Evolutionary conservation across 1,140 invertebrate genomes (phyloP), one percentile per base, ranked within the genome.

Genomic region (Amyelois transitella): DNA sequence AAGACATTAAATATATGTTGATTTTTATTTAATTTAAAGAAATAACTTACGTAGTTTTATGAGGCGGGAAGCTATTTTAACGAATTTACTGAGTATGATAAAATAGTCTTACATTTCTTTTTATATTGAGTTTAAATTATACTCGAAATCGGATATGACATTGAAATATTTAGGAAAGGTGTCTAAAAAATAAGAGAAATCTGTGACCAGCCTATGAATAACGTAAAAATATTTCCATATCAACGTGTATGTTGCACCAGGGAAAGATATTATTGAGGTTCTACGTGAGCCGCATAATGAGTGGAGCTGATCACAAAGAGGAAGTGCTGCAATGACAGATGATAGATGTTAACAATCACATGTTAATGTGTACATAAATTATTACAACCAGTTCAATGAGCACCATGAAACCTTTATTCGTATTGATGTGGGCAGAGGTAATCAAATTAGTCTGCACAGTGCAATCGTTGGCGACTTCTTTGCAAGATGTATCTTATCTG

Each of bases 301-400:
- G 64, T 52, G 53, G 54, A 51, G 60, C 62, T 56, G 65, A 59
- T 62, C 67, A 64, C 66, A 54, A 68, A 62, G 55, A 73, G 69
- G 72, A 75, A 72, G 70, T 72, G 61, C 62, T 53, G 53, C 61
- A 49, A 43, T 70, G 76, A 77, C 76, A 74, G 63, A 66, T 81
- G 75, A 76, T 76, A 66, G 69, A 77, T 74, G 68, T 64, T 66
- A 58, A 64, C 66, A 65, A 69, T 73, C 64, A 56, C 53, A 59
- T 28, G 20, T 50, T 45, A 51, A 50, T 51, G 53, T 53, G 44
- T 51, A 53, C 49, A 56, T 56, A 47, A 56, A 51, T 18, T 19
- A 51, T 56, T 32, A 32, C 25, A 32, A 32, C 25, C 25, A 32
- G 25, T 32, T 38, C 32, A 38, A 38, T 38, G 32, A 38, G 32